Conservation (phyloP, 2,113 vertebrate genomes). For the Colaptes auratus region DNA sequence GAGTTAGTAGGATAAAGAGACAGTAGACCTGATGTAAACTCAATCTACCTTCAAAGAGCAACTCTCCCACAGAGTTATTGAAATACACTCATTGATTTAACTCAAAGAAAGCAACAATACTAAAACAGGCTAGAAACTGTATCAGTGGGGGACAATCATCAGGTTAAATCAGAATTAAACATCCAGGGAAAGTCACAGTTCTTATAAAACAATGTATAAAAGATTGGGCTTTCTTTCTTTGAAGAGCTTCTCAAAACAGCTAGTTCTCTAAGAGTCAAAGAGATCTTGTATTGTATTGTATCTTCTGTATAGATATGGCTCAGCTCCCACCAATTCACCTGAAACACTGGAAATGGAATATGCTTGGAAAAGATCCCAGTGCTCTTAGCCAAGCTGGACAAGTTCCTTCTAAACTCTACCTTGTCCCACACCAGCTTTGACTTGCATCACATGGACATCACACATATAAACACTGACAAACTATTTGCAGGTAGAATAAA, state of each 20-base stretch:
- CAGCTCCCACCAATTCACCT: background rate
- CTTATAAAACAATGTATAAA: background rate
- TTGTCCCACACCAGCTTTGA: background rate
- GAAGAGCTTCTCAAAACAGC: background rate
- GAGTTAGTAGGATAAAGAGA: background rate
- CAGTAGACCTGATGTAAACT: background rate
- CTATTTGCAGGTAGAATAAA: background rate
- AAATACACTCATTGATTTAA: background rate
- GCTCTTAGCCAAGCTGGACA: background rate
- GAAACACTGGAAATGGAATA: background rate
- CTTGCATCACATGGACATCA: background rate
- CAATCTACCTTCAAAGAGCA: background rate
- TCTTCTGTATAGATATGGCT: background rate
- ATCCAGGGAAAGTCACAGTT: background rate
- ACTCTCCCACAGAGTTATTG: background rate
- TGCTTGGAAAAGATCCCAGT: background rate
- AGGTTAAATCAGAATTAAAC: background rate
- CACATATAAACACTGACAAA: background rate
- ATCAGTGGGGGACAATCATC: background rate
- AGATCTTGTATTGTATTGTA: no score
- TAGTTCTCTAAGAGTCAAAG: background rate
- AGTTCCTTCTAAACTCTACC: background rate
- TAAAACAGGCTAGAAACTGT: background rate
- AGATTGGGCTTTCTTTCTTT: background rate
- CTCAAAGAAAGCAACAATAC: background rate